Evolutionary conservation across 2,888 invertebrate genomes (phyloP).

Genomic region (Ennomos quercinarius): DNA sequence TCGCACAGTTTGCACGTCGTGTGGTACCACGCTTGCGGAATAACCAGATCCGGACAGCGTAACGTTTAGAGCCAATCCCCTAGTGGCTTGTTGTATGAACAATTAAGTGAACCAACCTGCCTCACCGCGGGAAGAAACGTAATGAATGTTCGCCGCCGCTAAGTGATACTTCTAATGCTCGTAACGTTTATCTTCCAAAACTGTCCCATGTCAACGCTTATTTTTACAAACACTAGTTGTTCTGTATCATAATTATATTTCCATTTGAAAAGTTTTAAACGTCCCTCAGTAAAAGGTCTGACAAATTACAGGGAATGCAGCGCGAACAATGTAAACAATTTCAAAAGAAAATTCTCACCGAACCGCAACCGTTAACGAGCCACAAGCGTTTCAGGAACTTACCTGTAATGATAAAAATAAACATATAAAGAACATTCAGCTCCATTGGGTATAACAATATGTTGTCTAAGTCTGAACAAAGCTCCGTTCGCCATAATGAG

Average conservation of each 20-base stretch:
- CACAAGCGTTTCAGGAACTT: conserved; percentile 69
- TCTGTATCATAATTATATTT: conserved; percentile 37
- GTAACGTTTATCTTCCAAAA: conserved; percentile 23
- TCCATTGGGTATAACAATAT: conserved; percentile 79
- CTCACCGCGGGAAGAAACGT: conserved; percentile 72
- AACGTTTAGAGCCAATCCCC: conserved; percentile 82
- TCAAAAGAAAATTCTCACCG: conserved; percentile 72
- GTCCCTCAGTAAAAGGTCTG: conserved; percentile 40
- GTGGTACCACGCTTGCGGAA: conserved; percentile 71
- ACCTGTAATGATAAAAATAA: conserved; percentile 82
- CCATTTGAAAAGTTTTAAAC: conserved; percentile 44
- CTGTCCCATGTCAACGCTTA: conserved; percentile 1
- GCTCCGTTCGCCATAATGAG: conserved; percentile 80
- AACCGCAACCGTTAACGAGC: conserved; percentile 68
- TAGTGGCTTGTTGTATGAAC: conserved; percentile 82
- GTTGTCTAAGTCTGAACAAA: conserved; percentile 82
- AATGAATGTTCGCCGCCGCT: conserved; percentile 74
- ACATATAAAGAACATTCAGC: conserved; percentile 76
- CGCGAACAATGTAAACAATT: conserved; percentile 51
- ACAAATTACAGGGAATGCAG: conserved; percentile 45
- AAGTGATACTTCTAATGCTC: conserved; percentile 46
- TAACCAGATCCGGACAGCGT: conserved; percentile 72
- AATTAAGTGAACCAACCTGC: conserved; percentile 80
- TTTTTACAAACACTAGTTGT: conserved; percentile 25
- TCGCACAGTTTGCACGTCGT: conserved; percentile 52